Base-by-base conservation (phyloP, 2,888 invertebrate genomes). In the Melolontha melolontha region DNA sequence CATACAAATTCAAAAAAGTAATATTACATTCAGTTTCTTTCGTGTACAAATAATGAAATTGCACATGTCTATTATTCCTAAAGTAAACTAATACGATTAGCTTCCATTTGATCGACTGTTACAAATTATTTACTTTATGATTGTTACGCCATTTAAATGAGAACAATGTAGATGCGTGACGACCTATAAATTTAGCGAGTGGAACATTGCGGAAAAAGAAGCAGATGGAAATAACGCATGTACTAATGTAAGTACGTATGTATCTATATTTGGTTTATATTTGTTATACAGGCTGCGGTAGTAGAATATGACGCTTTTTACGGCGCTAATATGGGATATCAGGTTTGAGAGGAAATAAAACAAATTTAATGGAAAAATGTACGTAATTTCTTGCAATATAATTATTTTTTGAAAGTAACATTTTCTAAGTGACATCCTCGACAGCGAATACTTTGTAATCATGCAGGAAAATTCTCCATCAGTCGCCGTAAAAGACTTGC, bases 121-220 rank as follows among this genome's bases (percentile, higher is more conserved):
- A 41, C 49, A 57, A 55, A 55, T 64, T 50, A 64, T 59, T 68
- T 54, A 39, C 64, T 40, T 63, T 42, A 11, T 54, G 42, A 34
- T 59, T 69, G 72, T 72, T 72, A 62, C 71, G 71, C 67, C 64
- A 39, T 68, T 70, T 72, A 72, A 71, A 71, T 71, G 57, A 64
- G 64, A 71, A 72, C 72, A 72, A 72, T 72, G 66, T 17, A 16
- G 62, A 67, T 68, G 68, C 67, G 65, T 69, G 59, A 51, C 67
- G 70, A 71, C 72, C 72, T 72, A 62, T 62, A 67, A 69, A 71
- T 69, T 71, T 67, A 70, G 54, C 59, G 69, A 71, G 54, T 66
- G 72, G 71, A 72, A 72, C 71, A 52, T 67, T 47, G 39, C 64
- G 64, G 66, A 68, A 57, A 67, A 65, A 68, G 63, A 66, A 47